Evolutionary conservation across 2,888 invertebrate genomes (phyloP), one percentile per base, ranked within the genome.

Genomic region (Drosophila kuntzei): DNA sequence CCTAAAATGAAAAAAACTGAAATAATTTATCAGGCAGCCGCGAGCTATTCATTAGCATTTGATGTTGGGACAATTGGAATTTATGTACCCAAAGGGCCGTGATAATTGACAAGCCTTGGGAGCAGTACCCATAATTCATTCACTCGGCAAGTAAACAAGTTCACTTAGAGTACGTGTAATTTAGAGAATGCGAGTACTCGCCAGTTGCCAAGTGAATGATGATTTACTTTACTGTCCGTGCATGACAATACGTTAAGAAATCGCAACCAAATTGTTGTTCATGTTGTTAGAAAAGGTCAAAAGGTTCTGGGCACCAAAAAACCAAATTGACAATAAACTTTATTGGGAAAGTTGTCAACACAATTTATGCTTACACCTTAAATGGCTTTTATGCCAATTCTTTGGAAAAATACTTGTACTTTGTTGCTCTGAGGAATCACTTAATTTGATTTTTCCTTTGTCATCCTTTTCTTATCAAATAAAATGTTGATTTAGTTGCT

Each of bases 11-110:
- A 41, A 50, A 2, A 51, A 34, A 59, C 2, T 16, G 25, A 61
- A 66, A 49, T 51, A 47, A 50, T 79, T 71, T 66, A 60, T 68
- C 43, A 61, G 62, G 14, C 43, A 43, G 79, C 76, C 67, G 58
- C 79, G 55, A 49, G 80, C 68, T 65, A 80, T 83, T 84, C 66
- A 83, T 83, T 83, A 83, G 61, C 54, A 63, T 76, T 72, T 86
- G 63, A 80, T 87, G 87, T 66, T 72, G 58, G 37, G 62, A 64
- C 80, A 89, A 80, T 78, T 78, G 79, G 65, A 72, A 84, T 84
- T 84, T 87, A 84, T 89, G 81, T 75, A 71, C 46, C 64, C 71
- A 22, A 20, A 65, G 63, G 54, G 41, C 61, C 47, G 54, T 51
- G 50, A 71, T 89, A 83, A 89, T 87, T 82, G 82, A 80, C 80